These are phyloP conservation scores for Glossosoma conforme DNA, from an alignment of 1,140 invertebrate species.

Conservation along the genomic window DNA sequence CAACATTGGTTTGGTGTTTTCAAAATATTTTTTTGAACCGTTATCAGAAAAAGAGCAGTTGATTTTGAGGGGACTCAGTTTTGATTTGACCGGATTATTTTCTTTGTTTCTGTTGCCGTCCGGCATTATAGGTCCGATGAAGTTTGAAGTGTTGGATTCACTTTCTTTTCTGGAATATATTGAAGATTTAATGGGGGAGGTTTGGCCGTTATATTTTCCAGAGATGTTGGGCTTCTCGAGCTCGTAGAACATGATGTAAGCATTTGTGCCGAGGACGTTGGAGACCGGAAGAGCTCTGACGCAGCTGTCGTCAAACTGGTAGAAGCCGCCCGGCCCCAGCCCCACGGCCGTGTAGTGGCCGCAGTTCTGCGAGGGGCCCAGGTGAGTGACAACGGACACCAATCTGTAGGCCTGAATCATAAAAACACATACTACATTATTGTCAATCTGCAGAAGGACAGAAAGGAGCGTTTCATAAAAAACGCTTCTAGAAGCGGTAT, in stretches of 20 bases:
- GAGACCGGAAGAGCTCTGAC: conserved; percentile 68
- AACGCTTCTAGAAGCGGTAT: too few species aligned
- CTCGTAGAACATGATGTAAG: conserved; percentile 89
- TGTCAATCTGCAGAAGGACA: too few species aligned
- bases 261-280: conserved; percentile 73
- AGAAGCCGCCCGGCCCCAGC: conserved; percentile 76
- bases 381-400: conserved; percentile 91
- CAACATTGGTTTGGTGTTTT: too few species aligned
- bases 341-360: conserved; percentile 97
- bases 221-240: conserved; percentile 51
- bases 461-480: too few species aligned
- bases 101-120: conserved; percentile 29
- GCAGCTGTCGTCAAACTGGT: conserved; percentile 72
- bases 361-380: conserved; percentile 90
- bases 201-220: conserved; percentile 34
- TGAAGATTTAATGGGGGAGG: conserved; percentile 22
- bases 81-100: conserved; percentile 28
- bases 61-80: conserved; percentile 9
- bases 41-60: too few species aligned
- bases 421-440: too few species aligned
- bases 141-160: conserved; percentile 39
- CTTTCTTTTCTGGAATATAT: conserved; percentile 28
- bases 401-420: conserved; percentile 78
- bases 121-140: conserved; percentile 42
- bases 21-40: too few species aligned